These are phyloP conservation scores for Zophobas atratus DNA, from an alignment of 1,140 invertebrate genomes.

Conservation along the genomic window DNA sequence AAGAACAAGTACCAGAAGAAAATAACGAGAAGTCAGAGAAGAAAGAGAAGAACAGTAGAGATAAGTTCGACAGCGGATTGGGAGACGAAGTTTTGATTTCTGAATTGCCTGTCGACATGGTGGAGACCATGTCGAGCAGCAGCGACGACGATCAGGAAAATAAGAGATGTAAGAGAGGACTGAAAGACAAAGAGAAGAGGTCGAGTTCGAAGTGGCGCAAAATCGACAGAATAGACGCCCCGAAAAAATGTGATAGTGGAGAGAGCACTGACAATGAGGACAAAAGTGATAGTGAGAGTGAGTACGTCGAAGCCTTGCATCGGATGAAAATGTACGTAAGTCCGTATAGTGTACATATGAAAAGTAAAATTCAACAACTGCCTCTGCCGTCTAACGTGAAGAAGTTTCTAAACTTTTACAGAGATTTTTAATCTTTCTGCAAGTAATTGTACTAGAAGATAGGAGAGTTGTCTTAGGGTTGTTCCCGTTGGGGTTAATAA, in stretches of 20 bases:
- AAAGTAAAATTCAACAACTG: conserved; percentile 70
- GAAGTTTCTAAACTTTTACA: conserved; percentile 72
- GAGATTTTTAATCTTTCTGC: conserved; percentile 64
- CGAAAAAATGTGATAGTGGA: conserved; percentile 37
- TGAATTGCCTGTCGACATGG: conserved; percentile 29
- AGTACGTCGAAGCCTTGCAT: conserved; percentile 24
- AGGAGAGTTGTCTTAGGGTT: conserved; percentile 2
- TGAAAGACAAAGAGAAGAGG: conserved; percentile 36
- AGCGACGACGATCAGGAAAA: conserved; percentile 56
- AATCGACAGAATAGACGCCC: conserved; percentile 27
- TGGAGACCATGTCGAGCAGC: conserved; percentile 56
- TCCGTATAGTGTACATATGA: conserved; percentile 68
- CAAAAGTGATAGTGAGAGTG: conserved; percentile 34
- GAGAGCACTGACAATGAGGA: conserved; percentile 25
- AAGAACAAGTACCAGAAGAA: neutral
- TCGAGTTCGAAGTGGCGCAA: conserved; percentile 47
- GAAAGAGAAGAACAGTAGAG: conserved; percentile 58
- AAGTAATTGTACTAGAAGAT: conserved; percentile 8
- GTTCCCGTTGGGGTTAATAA: neutral
- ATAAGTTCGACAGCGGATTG: conserved; percentile 75
- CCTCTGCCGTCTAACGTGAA: conserved; percentile 73
- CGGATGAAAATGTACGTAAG: conserved; percentile 60
- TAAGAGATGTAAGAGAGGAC: conserved; percentile 56
- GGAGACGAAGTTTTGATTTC: conserved; percentile 67
- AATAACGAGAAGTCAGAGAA: conserved; percentile 15